Conservation (phyloP, 2,113 vertebrate genomes). For the Grammomys surdaster region DNA sequence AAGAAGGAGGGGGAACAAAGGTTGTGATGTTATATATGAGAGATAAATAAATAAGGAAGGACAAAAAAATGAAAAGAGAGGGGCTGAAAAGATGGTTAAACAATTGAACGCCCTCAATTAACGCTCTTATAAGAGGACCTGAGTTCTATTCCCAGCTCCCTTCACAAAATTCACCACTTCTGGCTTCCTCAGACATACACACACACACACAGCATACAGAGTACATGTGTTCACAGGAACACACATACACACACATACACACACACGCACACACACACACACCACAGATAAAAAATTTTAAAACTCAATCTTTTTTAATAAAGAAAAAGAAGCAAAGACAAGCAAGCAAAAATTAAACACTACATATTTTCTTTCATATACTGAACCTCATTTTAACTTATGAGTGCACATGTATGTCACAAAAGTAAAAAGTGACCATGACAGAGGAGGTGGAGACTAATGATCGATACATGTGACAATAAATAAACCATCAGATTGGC, state of each 20-base stretch:
- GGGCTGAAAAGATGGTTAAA: neutral
- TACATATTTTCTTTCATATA: neutral
- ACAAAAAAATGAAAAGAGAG: too few species aligned
- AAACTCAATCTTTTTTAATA: neutral
- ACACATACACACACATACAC: neutral
- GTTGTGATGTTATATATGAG: too few species aligned
- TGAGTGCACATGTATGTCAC: neutral
- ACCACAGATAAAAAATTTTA: neutral
- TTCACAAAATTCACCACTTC: neutral
- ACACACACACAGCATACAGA: neutral
- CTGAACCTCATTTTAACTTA: neutral
- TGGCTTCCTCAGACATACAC: neutral
- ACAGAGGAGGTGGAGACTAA: neutral
- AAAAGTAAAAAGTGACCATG: neutral
- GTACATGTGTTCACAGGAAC: too few species aligned
- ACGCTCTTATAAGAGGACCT: neutral
- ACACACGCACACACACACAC: neutral
- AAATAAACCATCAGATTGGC: neutral
- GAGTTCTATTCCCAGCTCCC: neutral
- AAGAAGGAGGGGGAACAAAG: too few species aligned
- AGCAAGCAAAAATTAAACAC: neutral
- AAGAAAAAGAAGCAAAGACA: neutral
- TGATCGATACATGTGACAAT: neutral
- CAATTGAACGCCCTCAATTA: too few species aligned
- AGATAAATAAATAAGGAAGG: too few species aligned